Conservation (phyloP, 2,888 invertebrate genomes). For the Ectropis crepuscularia region DNA sequence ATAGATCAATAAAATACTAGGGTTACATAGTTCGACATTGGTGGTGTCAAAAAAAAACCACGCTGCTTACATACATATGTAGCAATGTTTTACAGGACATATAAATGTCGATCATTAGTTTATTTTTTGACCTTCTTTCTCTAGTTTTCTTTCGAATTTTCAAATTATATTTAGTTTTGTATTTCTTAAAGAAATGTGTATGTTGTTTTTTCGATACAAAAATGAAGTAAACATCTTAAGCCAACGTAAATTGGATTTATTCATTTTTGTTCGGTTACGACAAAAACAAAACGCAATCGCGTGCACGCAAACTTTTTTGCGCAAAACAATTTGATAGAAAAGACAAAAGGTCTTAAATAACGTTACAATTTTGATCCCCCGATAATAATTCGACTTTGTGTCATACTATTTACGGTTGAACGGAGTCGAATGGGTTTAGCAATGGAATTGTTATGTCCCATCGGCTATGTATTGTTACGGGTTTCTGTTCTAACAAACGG, state of each 20-base stretch:
- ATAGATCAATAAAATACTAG: too few species aligned
- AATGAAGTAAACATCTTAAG: background rate
- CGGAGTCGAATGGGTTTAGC: conserved; percentile 77
- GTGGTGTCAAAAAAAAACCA: too few species aligned
- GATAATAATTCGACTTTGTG: conserved; percentile 76
- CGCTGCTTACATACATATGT: too few species aligned
- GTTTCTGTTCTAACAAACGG: conserved; percentile 60
- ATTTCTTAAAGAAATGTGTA: too few species aligned
- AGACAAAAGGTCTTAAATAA: conserved; percentile 53
- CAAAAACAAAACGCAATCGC: conserved; percentile 2
- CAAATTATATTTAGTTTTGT: too few species aligned
- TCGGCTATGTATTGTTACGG: conserved; percentile 57
- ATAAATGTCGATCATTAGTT: too few species aligned
- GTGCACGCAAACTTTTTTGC: conserved; percentile 16
- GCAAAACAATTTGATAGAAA: conserved; percentile 35
- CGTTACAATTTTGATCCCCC: conserved; percentile 56
- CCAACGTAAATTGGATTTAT: background rate
- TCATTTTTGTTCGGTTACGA: background rate
- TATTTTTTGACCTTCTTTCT: too few species aligned
- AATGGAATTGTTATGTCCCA: conserved; percentile 74
- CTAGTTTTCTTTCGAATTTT: too few species aligned
- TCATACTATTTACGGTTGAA: conserved; percentile 77
- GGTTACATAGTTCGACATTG: too few species aligned
- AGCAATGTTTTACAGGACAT: too few species aligned
- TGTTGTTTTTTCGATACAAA: too few species aligned